A percentile compares a stretch with the other conserved stretches of the same genome.
These are phyloP conservation scores for Ennomos erosarius DNA, from an alignment of 2,888 invertebrate genomes.

Conservation along the genomic window DNA sequence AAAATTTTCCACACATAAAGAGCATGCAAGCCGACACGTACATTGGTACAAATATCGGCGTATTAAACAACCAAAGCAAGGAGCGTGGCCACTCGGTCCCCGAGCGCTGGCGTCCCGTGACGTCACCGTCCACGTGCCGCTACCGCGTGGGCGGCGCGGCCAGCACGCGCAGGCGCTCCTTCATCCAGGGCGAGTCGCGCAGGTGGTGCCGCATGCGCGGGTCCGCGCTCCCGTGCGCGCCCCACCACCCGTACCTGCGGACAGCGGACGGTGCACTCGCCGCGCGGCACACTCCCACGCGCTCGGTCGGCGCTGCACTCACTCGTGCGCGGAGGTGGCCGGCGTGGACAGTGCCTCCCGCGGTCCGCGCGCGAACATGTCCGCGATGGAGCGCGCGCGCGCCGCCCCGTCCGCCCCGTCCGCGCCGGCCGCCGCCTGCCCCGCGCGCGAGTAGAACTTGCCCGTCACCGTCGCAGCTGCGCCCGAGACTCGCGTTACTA, in stretches of 20 bases:
- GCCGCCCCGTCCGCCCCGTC: conserved; percentile 47
- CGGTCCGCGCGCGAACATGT: conserved; percentile 18
- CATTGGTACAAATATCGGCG: no score
- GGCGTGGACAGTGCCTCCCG: conserved; percentile 35
- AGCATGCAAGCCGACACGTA: no score
- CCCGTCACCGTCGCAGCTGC: conserved; percentile 68
- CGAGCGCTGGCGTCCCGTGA: no score
- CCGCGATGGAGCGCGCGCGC: conserved; percentile 56
- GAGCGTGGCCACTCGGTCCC: no score
- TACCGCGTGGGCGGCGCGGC: conserved; percentile 41
- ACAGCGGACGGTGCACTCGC: not conserved
- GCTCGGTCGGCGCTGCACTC: not conserved
- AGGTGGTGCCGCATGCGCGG: conserved; percentile 66
- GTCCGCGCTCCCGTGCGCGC: conserved; percentile 2
- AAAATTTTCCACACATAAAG: no score
- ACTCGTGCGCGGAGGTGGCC: conserved; percentile 17
- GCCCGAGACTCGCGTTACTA: no score
- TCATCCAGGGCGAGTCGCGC: conserved; percentile 77
- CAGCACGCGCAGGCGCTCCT: conserved; percentile 66
- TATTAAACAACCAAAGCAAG: no score
- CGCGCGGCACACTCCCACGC: not conserved
- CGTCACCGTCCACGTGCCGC: no score
- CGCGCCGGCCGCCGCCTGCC: conserved; percentile 44
- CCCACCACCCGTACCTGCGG: conserved; percentile 27
- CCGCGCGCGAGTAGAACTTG: conserved; percentile 57